Conservation (phyloP, 2,888 invertebrate genomes). For the Caenorhabditis sp. region DNA sequence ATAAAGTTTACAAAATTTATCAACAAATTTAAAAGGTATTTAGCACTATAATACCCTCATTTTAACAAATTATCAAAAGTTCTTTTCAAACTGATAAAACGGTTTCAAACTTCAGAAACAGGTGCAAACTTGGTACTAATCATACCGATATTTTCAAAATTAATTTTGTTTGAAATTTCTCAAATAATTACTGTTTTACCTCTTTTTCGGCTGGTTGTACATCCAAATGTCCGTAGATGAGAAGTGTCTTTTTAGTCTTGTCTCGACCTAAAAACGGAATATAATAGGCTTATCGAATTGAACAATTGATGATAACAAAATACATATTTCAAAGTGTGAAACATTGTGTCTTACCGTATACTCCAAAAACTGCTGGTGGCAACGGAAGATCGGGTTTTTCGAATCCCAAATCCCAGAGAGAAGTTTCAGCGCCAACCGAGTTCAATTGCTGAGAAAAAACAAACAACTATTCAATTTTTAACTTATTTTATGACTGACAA, state of each 20-base stretch:
- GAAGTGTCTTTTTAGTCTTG: slow-evolving; percentile 81
- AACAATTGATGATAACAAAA: slow-evolving; percentile 8
- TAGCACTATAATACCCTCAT: too few relatives aligned
- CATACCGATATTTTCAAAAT: too few relatives aligned
- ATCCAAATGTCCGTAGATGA: slow-evolving; percentile 95
- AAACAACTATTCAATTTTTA: too few relatives aligned
- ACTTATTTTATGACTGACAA: neutral
- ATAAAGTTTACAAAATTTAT: too few relatives aligned
- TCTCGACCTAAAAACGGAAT: slow-evolving; percentile 25
- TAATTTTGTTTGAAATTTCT: too few relatives aligned
- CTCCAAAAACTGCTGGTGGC: slow-evolving; percentile 65
- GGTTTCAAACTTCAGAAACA: neutral
- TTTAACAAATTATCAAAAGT: too few relatives aligned
- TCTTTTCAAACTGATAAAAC: neutral
- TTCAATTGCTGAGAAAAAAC: slow-evolving; percentile 47
- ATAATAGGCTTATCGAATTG: slow-evolving; percentile 4
- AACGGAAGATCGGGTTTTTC: slow-evolving; percentile 50
- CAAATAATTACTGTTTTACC: too few relatives aligned
- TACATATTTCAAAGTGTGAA: slow-evolving; percentile 1
- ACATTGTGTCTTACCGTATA: slow-evolving; percentile 76
- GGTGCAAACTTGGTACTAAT: neutral
- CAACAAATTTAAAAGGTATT: too few relatives aligned
- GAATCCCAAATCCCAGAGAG: slow-evolving; percentile 58
- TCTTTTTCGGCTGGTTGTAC: slow-evolving; percentile 89
- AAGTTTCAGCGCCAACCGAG: slow-evolving; percentile 55